Evolutionary conservation across 2,797 vertebrate genomes (phyloP).

Genomic region (Antennarius maculatus): DNA sequence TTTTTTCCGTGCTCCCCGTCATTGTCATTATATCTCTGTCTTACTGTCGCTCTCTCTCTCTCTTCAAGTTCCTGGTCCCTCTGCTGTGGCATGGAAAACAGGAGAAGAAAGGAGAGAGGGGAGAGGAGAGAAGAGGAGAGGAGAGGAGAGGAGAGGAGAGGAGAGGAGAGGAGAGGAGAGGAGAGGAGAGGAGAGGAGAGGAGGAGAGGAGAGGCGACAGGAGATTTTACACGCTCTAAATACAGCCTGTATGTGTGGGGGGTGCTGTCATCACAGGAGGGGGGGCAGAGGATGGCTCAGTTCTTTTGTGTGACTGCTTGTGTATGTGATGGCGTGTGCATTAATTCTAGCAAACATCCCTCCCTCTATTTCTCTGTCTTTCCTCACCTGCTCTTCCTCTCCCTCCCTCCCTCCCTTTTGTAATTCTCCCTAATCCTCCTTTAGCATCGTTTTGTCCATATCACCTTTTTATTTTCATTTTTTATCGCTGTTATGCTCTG

Average conservation of each 20-base stretch:
- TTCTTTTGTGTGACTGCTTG: conserved; percentile 52
- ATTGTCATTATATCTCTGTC: conserved; percentile 28
- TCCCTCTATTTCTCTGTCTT: conserved; percentile 62
- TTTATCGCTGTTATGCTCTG: conserved; percentile 41
- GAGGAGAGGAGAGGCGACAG: conserved; percentile 77
- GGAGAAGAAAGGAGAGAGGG: conserved; percentile 10
- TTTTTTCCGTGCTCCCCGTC: conserved; percentile 11
- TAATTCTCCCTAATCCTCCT: conserved; percentile 61
- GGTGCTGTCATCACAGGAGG: conserved; percentile 71
- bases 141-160: conserved; percentile 74
- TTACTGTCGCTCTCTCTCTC: conserved; percentile 4
- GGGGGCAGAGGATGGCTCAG: conserved; percentile 60
- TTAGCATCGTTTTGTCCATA: conserved; percentile 70
- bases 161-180: conserved; percentile 64
- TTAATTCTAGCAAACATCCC: conserved; percentile 70
- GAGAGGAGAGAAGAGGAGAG: conserved; percentile 67
- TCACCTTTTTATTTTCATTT: conserved; percentile 37
- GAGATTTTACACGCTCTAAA: conserved; percentile 85
- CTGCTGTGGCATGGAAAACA: conserved; percentile 56
- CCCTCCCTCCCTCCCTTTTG: conserved; percentile 32
- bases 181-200: conserved; percentile 72
- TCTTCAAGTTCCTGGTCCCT: conserved; percentile 32
- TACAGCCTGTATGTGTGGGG: conserved; percentile 75
- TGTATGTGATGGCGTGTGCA: conserved; percentile 40
- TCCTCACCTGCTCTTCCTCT: conserved; percentile 23